Evolutionary conservation across 1,140 invertebrate genomes (phyloP).

Genomic region (Camponotus pennsylvanicus): DNA sequence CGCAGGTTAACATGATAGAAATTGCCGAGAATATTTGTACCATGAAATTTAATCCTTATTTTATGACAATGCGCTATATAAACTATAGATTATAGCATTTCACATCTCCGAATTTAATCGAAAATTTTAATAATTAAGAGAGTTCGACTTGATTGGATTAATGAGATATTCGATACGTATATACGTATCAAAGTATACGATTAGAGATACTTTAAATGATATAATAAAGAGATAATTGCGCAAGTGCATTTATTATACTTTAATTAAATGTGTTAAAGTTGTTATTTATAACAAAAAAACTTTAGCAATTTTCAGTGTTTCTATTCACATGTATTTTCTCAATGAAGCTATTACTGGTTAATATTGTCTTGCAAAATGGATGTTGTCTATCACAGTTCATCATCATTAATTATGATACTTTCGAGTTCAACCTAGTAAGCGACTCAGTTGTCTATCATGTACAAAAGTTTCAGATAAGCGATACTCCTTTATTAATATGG

Average conservation of each 20-base stretch:
- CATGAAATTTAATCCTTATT: background rate
- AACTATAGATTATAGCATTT: background rate
- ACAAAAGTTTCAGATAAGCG: background rate
- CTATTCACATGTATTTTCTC: background rate
- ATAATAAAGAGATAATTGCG: background rate
- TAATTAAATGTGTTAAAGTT: background rate
- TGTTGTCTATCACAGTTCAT: background rate
- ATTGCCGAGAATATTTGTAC: background rate
- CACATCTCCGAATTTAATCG: constrained; percentile 39
- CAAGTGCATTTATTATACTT: background rate
- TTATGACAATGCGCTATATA: background rate
- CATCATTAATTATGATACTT: constrained; percentile 5
- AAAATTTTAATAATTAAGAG: constrained; percentile 1
- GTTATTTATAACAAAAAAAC: background rate
- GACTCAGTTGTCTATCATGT: background rate
- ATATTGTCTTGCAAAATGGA: constrained; percentile 16
- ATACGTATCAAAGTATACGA: background rate
- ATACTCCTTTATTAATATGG: background rate
- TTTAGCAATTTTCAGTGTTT: background rate
- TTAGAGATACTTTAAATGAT: background rate
- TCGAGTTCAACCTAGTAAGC: background rate
- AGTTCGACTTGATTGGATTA: background rate
- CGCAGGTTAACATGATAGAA: constrained; percentile 40
- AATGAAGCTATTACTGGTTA: background rate
- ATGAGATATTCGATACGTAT: constrained; percentile 14